Conservation (phyloP, 1,140 invertebrate species). For the Drosophila nasuta region DNA sequence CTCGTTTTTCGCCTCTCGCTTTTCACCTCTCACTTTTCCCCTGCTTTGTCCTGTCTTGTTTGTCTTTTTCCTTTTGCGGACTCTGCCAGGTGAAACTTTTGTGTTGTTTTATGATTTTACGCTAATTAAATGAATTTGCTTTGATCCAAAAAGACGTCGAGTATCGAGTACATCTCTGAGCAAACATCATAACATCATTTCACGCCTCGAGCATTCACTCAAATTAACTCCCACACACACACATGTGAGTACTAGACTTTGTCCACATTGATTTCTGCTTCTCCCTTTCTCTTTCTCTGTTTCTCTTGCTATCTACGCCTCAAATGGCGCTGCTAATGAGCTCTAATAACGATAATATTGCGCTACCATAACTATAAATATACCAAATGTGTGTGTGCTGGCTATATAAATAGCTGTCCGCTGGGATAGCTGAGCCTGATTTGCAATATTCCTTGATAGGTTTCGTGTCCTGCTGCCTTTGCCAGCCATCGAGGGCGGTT, state of each 20-base stretch:
- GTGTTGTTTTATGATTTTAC: slow-evolving; percentile 26
- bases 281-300: background rate
- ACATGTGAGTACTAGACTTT: too few species aligned
- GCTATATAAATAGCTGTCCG: slow-evolving; percentile 53
- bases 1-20: background rate
- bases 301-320: slow-evolving; percentile 3
- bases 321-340: slow-evolving; percentile 71
- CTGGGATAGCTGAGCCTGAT: slow-evolving; percentile 31
- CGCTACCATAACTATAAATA: slow-evolving; percentile 43
- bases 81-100: slow-evolving; percentile 45
- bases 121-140: slow-evolving; percentile 54
- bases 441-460: slow-evolving; percentile 25
- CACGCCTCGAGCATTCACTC: slow-evolving; percentile 14
- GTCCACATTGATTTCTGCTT: slow-evolving; percentile 18
- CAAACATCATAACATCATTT: slow-evolving; percentile 26
- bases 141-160: slow-evolving; percentile 14
- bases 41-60: slow-evolving; percentile 10
- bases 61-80: slow-evolving; percentile 10
- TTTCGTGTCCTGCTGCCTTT: background rate
- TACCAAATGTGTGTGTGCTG: slow-evolving; percentile 16
- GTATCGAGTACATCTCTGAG: background rate
- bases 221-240: slow-evolving; percentile 48
- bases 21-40: background rate
- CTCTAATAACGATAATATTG: slow-evolving; percentile 75
- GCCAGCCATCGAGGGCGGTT: background rate